Conservation (phyloP, 1,140 invertebrate genomes). For the Caenorhabditis remanei region DNA sequence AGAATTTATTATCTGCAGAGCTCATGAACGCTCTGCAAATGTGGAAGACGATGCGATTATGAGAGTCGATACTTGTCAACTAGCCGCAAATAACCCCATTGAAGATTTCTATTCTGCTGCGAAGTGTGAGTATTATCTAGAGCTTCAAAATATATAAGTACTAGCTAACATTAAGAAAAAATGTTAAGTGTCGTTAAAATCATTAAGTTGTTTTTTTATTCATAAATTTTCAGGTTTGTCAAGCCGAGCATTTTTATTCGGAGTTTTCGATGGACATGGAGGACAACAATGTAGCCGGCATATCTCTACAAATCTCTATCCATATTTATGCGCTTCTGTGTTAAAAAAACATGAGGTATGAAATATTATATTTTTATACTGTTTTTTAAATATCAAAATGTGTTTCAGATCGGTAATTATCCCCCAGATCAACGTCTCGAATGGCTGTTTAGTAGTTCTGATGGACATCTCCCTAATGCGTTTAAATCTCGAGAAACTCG, state of each 20-base stretch:
- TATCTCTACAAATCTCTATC: constrained; percentile 73
- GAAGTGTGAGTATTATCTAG: constrained; percentile 70
- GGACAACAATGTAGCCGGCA: constrained; percentile 71
- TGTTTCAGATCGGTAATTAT: constrained; percentile 61
- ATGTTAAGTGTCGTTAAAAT: too few relatives aligned
- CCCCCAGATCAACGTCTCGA: constrained; percentile 72
- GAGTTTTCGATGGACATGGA: constrained; percentile 77
- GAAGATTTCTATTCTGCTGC: constrained; percentile 77
- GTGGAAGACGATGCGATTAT: constrained; percentile 69
- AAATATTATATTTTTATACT: neutral
- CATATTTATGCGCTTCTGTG: constrained; percentile 71
- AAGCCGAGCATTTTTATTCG: constrained; percentile 74
- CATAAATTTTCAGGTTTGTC: constrained; percentile 62
- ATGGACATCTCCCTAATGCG: constrained; percentile 67
- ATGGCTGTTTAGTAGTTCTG: constrained; percentile 76
- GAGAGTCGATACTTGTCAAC: constrained; percentile 72
- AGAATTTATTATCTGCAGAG: constrained; percentile 43
- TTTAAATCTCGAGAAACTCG: constrained; percentile 64
- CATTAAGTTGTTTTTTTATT: neutral
- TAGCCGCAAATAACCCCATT: constrained; percentile 75
- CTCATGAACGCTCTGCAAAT: constrained; percentile 66
- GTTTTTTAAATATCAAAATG: neutral
- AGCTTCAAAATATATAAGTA: neutral
- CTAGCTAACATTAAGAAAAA: too few relatives aligned
- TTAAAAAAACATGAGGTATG: constrained; percentile 54